phyloP scores from a whole-genome alignment of 2,113 vertebrate species.

The Hirundichthys speculiger region DNA sequence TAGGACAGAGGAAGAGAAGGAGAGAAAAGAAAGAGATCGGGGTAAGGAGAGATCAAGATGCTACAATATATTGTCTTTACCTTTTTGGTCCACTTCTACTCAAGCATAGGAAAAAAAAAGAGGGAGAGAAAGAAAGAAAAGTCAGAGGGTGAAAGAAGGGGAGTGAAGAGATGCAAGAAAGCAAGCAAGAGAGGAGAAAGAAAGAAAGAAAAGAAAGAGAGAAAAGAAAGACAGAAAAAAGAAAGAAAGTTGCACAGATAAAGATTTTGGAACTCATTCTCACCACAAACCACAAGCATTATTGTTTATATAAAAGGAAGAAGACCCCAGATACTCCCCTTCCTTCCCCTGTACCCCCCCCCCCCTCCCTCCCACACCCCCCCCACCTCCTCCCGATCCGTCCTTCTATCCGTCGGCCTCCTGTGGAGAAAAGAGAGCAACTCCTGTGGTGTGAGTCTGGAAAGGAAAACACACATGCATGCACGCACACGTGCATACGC shows the following conservation, averaged over 20 bases:
- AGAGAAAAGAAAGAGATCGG: constrained; percentile 49
- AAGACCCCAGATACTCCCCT: constrained; percentile 36
- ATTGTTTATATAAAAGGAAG: constrained; percentile 58
- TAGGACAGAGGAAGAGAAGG: constrained; percentile 63
- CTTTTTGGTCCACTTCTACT: constrained; percentile 99
- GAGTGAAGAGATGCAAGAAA: constrained; percentile 68
- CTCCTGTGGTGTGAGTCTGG: constrained; percentile 73
- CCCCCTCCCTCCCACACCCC: not conserved
- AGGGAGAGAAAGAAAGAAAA: constrained; percentile 87
- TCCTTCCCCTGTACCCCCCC: constrained; percentile 6
- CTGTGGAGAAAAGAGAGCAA: constrained; percentile 81
- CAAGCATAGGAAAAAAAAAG: constrained; percentile 94
- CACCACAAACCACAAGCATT: constrained; percentile 53
- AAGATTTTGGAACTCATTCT: constrained; percentile 72
- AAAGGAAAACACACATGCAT: constrained; percentile 73
- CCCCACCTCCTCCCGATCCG: constrained; percentile 13
- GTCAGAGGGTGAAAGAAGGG: constrained; percentile 84
- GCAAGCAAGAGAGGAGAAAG: constrained; percentile 46
- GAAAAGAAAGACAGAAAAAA: constrained; percentile 33
- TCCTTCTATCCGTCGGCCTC: constrained; percentile 72
- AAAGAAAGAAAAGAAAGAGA: constrained; percentile 60
- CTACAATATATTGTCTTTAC: constrained; percentile 90
- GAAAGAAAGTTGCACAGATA: constrained; percentile 69
- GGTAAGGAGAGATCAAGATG: constrained; percentile 79
- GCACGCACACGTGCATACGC: constrained; percentile 34